Base-by-base conservation (phyloP, 2,797 vertebrate genomes). In the Peromyscus nudipes region DNA sequence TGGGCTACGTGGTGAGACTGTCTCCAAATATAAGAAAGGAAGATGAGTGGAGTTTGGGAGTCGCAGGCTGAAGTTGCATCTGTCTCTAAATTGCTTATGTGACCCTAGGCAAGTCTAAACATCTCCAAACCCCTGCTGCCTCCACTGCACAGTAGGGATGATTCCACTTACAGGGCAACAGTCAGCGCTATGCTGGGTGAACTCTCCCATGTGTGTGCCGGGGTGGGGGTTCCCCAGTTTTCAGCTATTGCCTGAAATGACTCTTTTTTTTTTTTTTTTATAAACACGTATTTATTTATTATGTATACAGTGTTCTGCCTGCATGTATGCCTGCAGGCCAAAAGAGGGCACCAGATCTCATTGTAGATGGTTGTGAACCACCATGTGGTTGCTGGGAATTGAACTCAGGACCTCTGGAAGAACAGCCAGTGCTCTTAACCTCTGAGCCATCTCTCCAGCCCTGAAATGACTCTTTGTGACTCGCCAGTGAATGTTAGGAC, bases 401-500 rank as follows among this genome's bases (percentile, higher is more conserved):
- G 52, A 52, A 52, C 52, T 52, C 52, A 52, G 13, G 52, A 52
- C 52, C 52, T 52, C 52, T 52, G 52, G 52, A 14, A 52, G 52
- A 14, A 14, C 52, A 52, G 52, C 52, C 52, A 52, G 52, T 52
- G 52, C 52, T 52, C 13, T 52, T 52, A 52, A 52, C 52, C 52
- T 3, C 52, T 52, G 52, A 14, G 52, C 52, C 52, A 52, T 52
- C 13, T 52, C 52, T 52, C 13, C 52, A 52, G 52, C 52, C 40
- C 77, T 49, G 21, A 71, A 37, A 31, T 1, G 6, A 64, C 27
- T 71, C 64, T 57, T 76, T 37, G 27, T 6, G 34, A 40, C 5
- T 57, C 46, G 49, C 13, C 55, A 19, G 19, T 0, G 13, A n/a
- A 16, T 0, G 19, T 57, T 1, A 12, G 21, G 19, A 7, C 0